A percentile compares a stretch with the other conserved stretches of the same genome.
Conservation (phyloP, 2,113 vertebrate species). For the Zootoca vivipara region DNA sequence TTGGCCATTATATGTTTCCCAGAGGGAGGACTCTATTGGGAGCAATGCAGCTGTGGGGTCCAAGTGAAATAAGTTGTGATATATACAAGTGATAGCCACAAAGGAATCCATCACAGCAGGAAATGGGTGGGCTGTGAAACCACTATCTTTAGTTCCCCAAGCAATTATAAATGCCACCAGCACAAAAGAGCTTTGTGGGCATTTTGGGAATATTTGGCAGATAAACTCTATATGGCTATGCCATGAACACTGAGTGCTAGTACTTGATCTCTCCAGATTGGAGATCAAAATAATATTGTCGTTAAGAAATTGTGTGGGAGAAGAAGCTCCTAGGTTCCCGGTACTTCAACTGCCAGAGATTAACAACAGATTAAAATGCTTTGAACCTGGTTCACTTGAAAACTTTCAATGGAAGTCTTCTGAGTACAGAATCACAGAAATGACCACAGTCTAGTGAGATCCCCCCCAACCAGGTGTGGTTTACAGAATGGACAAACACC, state of each 20-base stretch:
- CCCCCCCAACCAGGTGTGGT: background rate
- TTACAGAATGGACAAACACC: background rate
- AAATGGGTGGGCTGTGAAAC: background rate
- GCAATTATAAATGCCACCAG: background rate
- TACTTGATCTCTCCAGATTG: background rate
- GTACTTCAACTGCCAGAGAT: background rate
- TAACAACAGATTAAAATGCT: background rate
- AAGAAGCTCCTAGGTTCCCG: background rate
- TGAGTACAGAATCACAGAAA: background rate
- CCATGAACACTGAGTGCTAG: background rate
- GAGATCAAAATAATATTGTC: background rate
- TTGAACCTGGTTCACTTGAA: background rate
- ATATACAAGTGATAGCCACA: constrained; percentile 17
- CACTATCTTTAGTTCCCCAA: background rate
- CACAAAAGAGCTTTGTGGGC: background rate
- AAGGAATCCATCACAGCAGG: constrained; percentile 10
- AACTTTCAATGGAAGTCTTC: background rate
- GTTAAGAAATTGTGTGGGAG: background rate
- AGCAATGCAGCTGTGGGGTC: background rate
- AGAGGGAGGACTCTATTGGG: background rate
- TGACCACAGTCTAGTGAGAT: background rate
- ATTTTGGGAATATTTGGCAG: background rate
- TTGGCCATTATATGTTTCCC: background rate
- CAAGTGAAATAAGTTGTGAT: background rate
- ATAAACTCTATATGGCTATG: background rate